Evolutionary conservation across 2,888 invertebrate genomes (phyloP).

Genomic region (Aspidapion aeneum): DNA sequence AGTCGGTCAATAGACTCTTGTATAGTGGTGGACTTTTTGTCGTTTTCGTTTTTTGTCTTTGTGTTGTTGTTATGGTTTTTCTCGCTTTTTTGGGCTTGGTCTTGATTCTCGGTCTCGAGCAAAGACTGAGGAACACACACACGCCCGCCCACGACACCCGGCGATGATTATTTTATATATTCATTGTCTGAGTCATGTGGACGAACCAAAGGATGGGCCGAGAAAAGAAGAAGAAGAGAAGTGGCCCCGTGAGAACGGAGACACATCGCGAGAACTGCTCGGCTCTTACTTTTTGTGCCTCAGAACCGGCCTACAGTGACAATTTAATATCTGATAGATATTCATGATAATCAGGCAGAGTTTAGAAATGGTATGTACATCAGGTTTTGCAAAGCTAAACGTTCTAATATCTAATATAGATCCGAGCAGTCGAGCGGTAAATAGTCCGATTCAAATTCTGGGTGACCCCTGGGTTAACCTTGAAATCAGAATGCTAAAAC

Average conservation of each 20-base stretch:
- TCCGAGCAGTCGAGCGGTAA: too few relatives aligned
- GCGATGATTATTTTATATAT: constrained; percentile 37
- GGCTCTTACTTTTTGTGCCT: neutral
- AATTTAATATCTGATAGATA: neutral
- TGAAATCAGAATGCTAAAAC: too few relatives aligned
- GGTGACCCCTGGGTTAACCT: too few relatives aligned
- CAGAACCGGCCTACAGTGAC: neutral
- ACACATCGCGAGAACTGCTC: neutral
- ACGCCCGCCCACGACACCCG: constrained; percentile 30
- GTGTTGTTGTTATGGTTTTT: constrained; percentile 30
- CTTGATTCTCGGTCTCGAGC: neutral
- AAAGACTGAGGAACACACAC: constrained; percentile 25
- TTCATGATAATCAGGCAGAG: too few relatives aligned
- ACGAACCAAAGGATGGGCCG: too few relatives aligned
- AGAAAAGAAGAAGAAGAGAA: too few relatives aligned
- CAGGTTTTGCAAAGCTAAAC: too few relatives aligned
- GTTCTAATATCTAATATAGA: too few relatives aligned
- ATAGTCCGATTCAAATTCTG: too few relatives aligned
- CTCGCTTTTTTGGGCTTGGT: constrained; percentile 22
- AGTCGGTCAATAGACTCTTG: neutral
- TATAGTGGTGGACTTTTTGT: neutral
- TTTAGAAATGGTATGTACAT: too few relatives aligned
- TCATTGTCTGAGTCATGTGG: constrained; percentile 36
- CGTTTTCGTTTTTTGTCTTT: constrained; percentile 18
- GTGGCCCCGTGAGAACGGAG: neutral